Base-by-base conservation (phyloP, 1,140 invertebrate species). In the Zophobas atratus region DNA sequence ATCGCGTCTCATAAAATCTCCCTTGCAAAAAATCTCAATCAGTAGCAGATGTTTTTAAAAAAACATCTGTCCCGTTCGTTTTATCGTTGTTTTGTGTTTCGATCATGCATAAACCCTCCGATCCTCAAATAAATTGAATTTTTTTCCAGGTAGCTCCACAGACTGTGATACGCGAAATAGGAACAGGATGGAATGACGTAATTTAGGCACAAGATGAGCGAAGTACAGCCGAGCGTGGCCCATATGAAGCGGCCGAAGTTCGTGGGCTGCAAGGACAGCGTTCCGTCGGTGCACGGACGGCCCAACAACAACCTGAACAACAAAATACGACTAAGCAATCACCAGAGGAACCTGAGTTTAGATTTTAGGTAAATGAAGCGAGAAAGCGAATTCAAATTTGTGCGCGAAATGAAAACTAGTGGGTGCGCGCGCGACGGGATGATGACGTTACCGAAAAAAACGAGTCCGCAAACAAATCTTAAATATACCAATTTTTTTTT, bases 331-430 rank as follows among this genome's bases (percentile, higher is more conserved):
- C 87, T 92, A 82, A 92, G 90, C 80, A 93, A 90, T 77, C 93
- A 94, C 87, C 93, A 94, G 87, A 89, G 93, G 82, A 94, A 94
- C 86, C 89, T 93, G 79, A 94, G 93, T 84, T 87, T 94, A 77
- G 93, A 94, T 86, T 93, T 93, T 84, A 91, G 92, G 92, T 93
- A 81, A 81, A 75, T 77, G 20, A 5, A n/a, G 38, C 5, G 34
- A 70, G 1, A 20, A 20, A 20, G 20, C 20, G 20, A 20, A 20
- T 20, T 20, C 20, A 20, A 20, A 20, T 20, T 20, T 20, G 20
- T 20, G 20, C 20, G 20, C 34, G 8, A 60, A 53, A 56, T 39
- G 35, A 41, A 71, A 71, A 71, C 5, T 71, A 20, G 20, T 20
- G 20, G 20, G 20, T 20, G 20, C 20, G 20, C 20, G 20, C 20